Conservation (phyloP, 2,797 vertebrate genomes). For the Eulemur mongoz region DNA sequence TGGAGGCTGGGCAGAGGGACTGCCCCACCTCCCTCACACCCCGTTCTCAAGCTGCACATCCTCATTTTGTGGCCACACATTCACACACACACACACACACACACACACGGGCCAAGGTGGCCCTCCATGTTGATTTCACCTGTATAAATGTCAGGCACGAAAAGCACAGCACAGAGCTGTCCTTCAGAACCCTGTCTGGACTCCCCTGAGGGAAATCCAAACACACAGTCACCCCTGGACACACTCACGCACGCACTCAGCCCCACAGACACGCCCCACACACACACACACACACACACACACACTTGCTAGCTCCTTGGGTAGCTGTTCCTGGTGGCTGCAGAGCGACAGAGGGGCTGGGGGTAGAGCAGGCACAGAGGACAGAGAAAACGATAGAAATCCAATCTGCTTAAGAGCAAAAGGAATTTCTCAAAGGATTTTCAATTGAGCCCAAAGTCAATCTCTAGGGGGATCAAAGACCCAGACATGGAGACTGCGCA, state of each 20-base stretch:
- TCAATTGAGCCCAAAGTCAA: neutral
- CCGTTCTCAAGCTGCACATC: neutral
- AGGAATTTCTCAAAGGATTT: neutral
- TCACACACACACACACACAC: neutral
- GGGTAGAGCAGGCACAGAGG: neutral
- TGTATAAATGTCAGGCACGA: neutral
- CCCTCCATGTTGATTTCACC: neutral
- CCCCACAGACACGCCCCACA: neutral
- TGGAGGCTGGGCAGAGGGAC: neutral
- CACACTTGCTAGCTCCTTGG: neutral
- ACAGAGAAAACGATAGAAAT: neutral
- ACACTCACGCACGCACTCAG: neutral
- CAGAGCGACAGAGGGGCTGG: neutral
- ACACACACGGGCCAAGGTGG: neutral
- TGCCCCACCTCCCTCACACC: neutral
- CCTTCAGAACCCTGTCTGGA: neutral
- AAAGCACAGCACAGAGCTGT: neutral
- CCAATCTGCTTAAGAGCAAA: neutral
- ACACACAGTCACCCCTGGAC: too few species aligned
- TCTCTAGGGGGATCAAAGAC: neutral
- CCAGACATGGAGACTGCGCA: neutral
- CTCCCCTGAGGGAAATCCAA: neutral
- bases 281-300: neutral
- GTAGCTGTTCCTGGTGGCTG: neutral
- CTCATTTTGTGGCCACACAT: neutral